A percentile compares a stretch with the other conserved stretches of the same genome.
Conservation (phyloP, 1,140 invertebrate species). For the Zaprionus gabonicus region DNA sequence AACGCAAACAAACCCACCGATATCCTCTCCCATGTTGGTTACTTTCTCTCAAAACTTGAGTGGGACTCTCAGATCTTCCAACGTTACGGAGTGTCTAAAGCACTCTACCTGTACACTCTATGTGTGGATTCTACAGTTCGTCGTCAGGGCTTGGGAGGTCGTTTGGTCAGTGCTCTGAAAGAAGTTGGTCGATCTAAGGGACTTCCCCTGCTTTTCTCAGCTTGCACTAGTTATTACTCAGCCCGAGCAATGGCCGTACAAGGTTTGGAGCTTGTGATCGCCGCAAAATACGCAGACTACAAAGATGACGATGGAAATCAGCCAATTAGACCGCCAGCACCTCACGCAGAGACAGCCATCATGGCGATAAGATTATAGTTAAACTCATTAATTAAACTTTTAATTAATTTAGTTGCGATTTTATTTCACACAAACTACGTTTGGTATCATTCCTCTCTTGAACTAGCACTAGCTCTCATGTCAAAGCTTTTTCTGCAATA, state of each 20-base stretch:
- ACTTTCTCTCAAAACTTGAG: slow-evolving; percentile 51
- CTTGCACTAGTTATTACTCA: slow-evolving; percentile 60
- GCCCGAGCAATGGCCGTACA: slow-evolving; percentile 39
- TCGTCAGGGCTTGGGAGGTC: slow-evolving; percentile 51
- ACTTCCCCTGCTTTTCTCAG: slow-evolving; percentile 40
- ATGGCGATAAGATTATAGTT: slow-evolving; percentile 68
- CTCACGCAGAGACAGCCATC: slow-evolving; percentile 52
- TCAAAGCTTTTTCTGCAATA: neutral
- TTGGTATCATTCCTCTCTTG: neutral
- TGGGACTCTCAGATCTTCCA: slow-evolving; percentile 48
- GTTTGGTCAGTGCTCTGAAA: slow-evolving; percentile 53
- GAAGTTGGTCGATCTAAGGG: slow-evolving; percentile 45
- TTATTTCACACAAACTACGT: neutral
- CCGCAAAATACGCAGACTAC: slow-evolving; percentile 51
- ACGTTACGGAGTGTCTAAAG: slow-evolving; percentile 38
- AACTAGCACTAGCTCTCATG: neutral
- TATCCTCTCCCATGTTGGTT: no score
- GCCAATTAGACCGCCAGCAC: slow-evolving; percentile 44
- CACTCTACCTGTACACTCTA: slow-evolving; percentile 55
- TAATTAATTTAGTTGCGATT: neutral
- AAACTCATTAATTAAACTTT: neutral
- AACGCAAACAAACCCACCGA: slow-evolving; percentile 14
- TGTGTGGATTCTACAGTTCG: slow-evolving; percentile 47
- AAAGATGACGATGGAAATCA: slow-evolving; percentile 54
- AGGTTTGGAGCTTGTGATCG: slow-evolving; percentile 41